Conservation (phyloP, 2,113 vertebrate genomes). For the Corydoras maculifer region DNA sequence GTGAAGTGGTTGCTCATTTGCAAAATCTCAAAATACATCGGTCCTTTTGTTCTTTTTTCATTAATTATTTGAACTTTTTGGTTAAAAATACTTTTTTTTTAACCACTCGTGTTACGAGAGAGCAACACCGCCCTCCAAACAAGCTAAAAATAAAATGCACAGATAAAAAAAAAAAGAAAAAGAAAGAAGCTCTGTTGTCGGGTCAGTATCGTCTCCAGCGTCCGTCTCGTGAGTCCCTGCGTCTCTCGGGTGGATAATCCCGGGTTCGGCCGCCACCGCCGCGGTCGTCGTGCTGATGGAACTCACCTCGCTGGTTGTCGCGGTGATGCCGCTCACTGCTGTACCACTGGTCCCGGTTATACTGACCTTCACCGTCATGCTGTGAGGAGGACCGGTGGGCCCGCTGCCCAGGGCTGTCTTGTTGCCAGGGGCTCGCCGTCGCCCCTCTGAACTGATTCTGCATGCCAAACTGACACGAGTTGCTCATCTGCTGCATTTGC, state of each 20-base stretch:
- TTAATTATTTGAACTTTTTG: too few relatives aligned
- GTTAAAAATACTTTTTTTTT: too few relatives aligned
- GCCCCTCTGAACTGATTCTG: slow-evolving; percentile 38
- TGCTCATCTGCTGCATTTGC: slow-evolving; percentile 59
- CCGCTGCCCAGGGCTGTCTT: slow-evolving; percentile 46
- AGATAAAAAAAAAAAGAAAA: too few relatives aligned
- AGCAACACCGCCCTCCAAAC: too few relatives aligned
- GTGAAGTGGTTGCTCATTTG: neutral
- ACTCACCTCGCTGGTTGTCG: slow-evolving; percentile 57
- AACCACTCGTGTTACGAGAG: too few relatives aligned
- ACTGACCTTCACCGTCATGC: slow-evolving; percentile 50
- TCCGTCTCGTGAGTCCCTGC: slow-evolving; percentile 52
- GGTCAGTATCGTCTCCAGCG: slow-evolving; percentile 68
- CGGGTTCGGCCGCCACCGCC: slow-evolving; percentile 59
- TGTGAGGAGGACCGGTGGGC: slow-evolving; percentile 57
- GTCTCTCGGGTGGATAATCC: slow-evolving; percentile 54
- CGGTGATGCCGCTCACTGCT: slow-evolving; percentile 62
- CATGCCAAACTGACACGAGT: slow-evolving; percentile 48
- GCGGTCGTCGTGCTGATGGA: slow-evolving; percentile 64
- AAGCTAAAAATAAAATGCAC: too few relatives aligned
- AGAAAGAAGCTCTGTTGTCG: neutral
- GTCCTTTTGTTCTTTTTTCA: too few relatives aligned
- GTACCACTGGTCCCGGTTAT: slow-evolving; percentile 57
- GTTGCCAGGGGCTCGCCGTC: slow-evolving; percentile 54
- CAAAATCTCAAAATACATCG: too few relatives aligned